Conservation (phyloP, 2,888 invertebrate species). For the Agrotis ipsilon region DNA sequence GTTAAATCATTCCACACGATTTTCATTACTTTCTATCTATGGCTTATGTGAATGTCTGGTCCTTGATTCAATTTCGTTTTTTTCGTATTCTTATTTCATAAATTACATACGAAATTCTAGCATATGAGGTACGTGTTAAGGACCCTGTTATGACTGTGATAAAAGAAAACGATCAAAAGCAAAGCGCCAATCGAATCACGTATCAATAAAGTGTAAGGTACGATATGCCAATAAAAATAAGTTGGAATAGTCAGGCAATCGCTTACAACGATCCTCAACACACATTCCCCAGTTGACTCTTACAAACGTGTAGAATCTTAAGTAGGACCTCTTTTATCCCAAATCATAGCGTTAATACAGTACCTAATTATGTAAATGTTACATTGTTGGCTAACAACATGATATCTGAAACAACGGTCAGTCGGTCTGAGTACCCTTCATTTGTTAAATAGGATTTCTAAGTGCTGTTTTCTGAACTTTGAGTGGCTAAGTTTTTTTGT, state of each 20-base stretch:
- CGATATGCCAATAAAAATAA: constrained; percentile 51
- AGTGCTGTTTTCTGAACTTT: constrained; percentile 24
- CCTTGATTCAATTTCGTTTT: too few species aligned
- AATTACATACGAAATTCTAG: too few species aligned
- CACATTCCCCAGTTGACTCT: constrained; percentile 36
- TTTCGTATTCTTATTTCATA: too few species aligned
- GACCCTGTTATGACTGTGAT: neutral
- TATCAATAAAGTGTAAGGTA: constrained; percentile 35
- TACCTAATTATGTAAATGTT: constrained; percentile 54
- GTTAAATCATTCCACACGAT: too few species aligned
- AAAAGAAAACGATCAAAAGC: neutral
- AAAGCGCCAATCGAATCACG: constrained; percentile 33
- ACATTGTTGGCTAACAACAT: constrained; percentile 44
- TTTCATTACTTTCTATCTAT: too few species aligned
- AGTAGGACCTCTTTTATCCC: constrained; percentile 36
- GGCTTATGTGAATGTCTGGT: too few species aligned
- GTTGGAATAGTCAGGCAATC: constrained; percentile 23
- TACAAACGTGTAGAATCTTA: constrained; percentile 49
- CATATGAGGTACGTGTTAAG: neutral
- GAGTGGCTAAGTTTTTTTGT: constrained; percentile 4
- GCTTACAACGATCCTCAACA: constrained; percentile 24
- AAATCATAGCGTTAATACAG: constrained; percentile 44
- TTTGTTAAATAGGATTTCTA: constrained; percentile 42
- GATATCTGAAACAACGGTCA: constrained; percentile 35
- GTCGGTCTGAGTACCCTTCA: constrained; percentile 18